phyloP scores from a whole-genome alignment of 2,113 vertebrate species.

The Syngnathus scovelli region DNA sequence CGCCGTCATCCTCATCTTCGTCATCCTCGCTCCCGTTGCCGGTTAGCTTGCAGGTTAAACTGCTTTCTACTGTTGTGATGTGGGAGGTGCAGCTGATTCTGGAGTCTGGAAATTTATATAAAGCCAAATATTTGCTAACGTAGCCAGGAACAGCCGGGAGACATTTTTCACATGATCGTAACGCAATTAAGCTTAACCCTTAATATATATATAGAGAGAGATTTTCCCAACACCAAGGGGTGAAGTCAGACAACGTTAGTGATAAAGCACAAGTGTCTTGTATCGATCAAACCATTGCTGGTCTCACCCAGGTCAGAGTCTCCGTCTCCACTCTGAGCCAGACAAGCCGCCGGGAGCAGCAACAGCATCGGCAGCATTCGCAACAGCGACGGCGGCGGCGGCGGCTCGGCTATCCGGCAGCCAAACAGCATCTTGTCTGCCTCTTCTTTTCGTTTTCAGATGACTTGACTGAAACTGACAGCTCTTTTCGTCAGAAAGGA shows the following conservation, averaged over 20 bases:
- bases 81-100: slow-evolving; percentile 1
- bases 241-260: not conserved
- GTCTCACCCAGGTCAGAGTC: slow-evolving; percentile 1
- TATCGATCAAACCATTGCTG: not conserved
- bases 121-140: not conserved
- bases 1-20: not conserved
- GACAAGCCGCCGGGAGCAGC: slow-evolving; percentile 1
- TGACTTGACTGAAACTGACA: slow-evolving; percentile 1
- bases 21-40: not conserved
- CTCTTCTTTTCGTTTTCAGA: not conserved
- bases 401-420: not conserved
- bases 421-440: slow-evolving; percentile 1
- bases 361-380: not conserved
- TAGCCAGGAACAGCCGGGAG: not conserved
- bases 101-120: not conserved
- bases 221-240: not conserved
- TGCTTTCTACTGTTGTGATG: not conserved
- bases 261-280: not conserved
- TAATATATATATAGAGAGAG: too few species aligned
- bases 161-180: too few species aligned
- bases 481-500: not conserved
- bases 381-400: not conserved
- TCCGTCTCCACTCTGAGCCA: not conserved
- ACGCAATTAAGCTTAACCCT: too few species aligned
- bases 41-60: slow-evolving; percentile 1